These are phyloP conservation scores for Amblyteles armatorius DNA, from an alignment of 2,888 invertebrate species.

Conservation along the genomic window DNA sequence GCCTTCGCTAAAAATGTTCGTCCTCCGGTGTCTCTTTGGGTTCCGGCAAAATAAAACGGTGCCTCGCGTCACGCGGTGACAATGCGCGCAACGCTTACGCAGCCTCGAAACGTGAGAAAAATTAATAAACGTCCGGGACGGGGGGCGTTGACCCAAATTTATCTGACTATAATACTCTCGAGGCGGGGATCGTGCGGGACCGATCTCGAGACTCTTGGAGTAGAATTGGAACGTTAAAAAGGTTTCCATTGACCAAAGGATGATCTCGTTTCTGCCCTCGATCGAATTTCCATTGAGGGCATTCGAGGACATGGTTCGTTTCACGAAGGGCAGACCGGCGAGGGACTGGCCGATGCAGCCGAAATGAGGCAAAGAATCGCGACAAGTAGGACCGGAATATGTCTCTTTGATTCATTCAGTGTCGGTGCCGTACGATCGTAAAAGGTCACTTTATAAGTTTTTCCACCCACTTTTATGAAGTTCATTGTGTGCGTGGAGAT, in stretches of 20 bases:
- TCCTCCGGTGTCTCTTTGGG: slow-evolving; percentile 23
- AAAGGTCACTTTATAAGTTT: slow-evolving; percentile 81
- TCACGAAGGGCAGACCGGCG: background rate
- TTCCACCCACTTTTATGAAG: slow-evolving; percentile 77
- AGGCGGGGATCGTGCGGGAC: background rate
- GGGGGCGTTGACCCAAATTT: slow-evolving; percentile 66
- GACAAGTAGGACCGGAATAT: slow-evolving; percentile 58
- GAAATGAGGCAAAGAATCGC: slow-evolving; percentile 56
- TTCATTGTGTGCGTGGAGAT: slow-evolving; percentile 76
- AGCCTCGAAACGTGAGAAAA: slow-evolving; percentile 61
- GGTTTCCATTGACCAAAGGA: slow-evolving; percentile 40
- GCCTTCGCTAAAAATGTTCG: slow-evolving; percentile 4
- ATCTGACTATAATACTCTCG: slow-evolving; percentile 46
- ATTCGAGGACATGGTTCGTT: slow-evolving; percentile 4
- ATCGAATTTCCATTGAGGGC: slow-evolving; percentile 58
- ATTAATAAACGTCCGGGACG: slow-evolving; percentile 55
- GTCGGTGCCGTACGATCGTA: slow-evolving; percentile 75
- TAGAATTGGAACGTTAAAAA: slow-evolving; percentile 27
- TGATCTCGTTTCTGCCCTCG: slow-evolving; percentile 50
- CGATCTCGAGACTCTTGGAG: background rate
- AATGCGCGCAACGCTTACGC: slow-evolving; percentile 34
- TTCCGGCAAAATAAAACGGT: slow-evolving; percentile 9
- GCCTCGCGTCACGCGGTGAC: background rate
- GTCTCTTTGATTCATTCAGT: slow-evolving; percentile 72
- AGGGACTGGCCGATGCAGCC: slow-evolving; percentile 15